Evolutionary conservation across 1,140 invertebrate genomes (phyloP).

Genomic region (Drosophila rhopaloa): DNA sequence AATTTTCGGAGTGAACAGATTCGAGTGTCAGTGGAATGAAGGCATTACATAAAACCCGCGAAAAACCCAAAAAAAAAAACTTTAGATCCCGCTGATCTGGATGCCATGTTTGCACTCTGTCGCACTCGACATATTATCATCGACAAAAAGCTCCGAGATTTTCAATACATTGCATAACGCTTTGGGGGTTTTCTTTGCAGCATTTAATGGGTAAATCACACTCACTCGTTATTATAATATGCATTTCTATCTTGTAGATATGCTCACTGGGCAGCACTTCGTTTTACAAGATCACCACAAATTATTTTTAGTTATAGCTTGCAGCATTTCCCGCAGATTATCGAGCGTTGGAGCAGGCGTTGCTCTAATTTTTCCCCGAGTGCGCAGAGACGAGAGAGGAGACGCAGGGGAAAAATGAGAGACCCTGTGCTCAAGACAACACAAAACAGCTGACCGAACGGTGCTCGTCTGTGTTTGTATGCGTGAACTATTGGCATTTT

Average conservation of each 20-base stretch:
- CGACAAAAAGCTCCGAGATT: constrained; percentile 1
- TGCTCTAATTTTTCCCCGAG: constrained; percentile 32
- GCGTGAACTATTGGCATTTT: constrained; percentile 45
- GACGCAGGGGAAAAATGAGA: constrained; percentile 2
- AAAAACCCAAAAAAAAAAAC: too few species aligned
- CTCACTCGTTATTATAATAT: neutral
- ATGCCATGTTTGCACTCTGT: too few species aligned
- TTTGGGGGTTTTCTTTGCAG: constrained; percentile 49
- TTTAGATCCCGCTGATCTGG: neutral
- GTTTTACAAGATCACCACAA: constrained; percentile 50
- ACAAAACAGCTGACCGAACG: constrained; percentile 69
- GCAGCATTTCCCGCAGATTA: constrained; percentile 46
- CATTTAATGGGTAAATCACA: constrained; percentile 13
- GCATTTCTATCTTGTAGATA: constrained; percentile 5
- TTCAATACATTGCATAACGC: constrained; percentile 46
- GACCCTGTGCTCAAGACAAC: constrained; percentile 43
- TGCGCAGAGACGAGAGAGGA: constrained; percentile 1
- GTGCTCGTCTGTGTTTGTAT: constrained; percentile 7
- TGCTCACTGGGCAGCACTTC: constrained; percentile 33
- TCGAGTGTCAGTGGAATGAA: too few species aligned
- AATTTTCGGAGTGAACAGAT: neutral
- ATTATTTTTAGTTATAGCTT: constrained; percentile 50
- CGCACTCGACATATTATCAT: constrained; percentile 6
- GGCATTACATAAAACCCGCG: neutral
- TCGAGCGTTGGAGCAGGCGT: constrained; percentile 23